Evolutionary conservation across 2,888 invertebrate species (phyloP).

Genomic region (Lumbricus terrestris): DNA sequence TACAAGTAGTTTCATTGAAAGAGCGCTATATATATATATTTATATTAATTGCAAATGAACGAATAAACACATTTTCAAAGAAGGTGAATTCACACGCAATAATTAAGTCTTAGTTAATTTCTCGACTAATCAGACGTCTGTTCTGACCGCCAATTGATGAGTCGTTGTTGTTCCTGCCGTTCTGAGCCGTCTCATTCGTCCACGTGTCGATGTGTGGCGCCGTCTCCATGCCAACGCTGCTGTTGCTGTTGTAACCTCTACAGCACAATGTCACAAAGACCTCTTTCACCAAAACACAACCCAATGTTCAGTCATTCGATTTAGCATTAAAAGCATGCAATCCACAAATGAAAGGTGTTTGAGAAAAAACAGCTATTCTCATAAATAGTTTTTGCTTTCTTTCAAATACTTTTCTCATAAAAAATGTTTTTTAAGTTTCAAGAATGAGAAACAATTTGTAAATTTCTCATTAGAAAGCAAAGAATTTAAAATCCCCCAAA

Average conservation of each 20-base stretch:
- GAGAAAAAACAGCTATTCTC: not conserved
- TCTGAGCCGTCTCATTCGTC: conserved; percentile 62
- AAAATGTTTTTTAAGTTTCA: no score
- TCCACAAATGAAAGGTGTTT: not conserved
- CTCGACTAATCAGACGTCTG: not conserved
- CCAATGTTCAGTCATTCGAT: not conserved
- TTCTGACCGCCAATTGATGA: conserved; percentile 31
- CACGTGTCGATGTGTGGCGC: conserved; percentile 64
- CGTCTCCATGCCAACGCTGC: conserved; percentile 24
- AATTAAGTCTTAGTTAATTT: no score
- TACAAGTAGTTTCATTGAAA: no score
- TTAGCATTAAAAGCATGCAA: not conserved
- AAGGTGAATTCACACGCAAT: no score
- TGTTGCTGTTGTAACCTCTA: not conserved
- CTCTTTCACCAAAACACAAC: not conserved
- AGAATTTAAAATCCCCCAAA: no score
- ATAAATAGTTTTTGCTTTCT: not conserved
- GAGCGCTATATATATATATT: no score
- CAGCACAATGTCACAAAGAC: not conserved
- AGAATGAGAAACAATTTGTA: no score
- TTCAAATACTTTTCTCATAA: not conserved
- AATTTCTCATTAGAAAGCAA: no score
- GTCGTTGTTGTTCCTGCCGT: conserved; percentile 56
- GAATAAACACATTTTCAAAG: not conserved
- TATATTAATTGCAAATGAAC: no score